phyloP scores from a whole-genome alignment of 2,888 invertebrate genomes.

The Ctena decussata region DNA sequence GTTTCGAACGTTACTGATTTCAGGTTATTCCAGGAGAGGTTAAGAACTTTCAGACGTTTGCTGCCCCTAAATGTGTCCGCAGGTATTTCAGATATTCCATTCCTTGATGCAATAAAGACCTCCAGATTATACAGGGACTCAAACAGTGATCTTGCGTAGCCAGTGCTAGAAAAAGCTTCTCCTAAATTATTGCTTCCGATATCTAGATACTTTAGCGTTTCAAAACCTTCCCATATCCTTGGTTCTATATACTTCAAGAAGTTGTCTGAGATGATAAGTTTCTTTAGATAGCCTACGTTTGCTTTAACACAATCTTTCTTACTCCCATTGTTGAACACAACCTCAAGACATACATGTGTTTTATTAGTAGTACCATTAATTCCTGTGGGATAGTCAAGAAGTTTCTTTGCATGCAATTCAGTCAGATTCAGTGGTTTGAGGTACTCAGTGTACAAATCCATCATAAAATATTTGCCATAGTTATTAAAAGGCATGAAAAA shows the following conservation, averaged over 20 bases:
- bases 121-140: not conserved
- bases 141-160: not conserved
- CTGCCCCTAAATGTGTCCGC: not conserved
- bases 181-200: not conserved
- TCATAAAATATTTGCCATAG: not conserved
- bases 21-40: not conserved
- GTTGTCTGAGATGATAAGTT: not conserved
- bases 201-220: not conserved
- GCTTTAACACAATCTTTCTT: not conserved
- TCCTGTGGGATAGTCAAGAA: not conserved
- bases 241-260: not conserved
- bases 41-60: not conserved
- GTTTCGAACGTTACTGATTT: not conserved
- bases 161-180: not conserved
- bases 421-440: not conserved
- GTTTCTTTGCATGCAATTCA: not conserved
- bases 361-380: not conserved
- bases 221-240: not conserved
- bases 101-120: not conserved
- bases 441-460: not conserved
- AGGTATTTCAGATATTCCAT: not conserved
- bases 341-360: not conserved
- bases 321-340: not conserved
- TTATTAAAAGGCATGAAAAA: not conserved
- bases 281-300: not conserved